phyloP scores from a whole-genome alignment of 2,113 vertebrate genomes.

The Pleuronectes platessa region DNA sequence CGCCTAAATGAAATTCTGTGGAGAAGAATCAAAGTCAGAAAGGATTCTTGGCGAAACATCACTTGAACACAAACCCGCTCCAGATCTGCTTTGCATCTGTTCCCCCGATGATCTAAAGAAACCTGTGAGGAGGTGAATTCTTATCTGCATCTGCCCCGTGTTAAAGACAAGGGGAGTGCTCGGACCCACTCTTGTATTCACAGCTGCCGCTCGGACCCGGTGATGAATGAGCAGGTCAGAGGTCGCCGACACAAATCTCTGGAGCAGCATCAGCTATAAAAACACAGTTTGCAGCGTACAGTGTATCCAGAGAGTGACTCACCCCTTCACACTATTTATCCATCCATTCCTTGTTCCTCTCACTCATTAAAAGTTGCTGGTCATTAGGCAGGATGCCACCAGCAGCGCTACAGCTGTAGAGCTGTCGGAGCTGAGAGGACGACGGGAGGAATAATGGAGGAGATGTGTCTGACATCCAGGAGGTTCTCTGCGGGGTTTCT shows the following conservation, averaged over 20 bases:
- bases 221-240: slow-evolving; percentile 42
- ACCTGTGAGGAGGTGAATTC: neutral
- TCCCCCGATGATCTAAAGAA: slow-evolving; percentile 9
- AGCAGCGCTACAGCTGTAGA: neutral
- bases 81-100: neutral
- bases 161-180: neutral
- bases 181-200: neutral
- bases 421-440: neutral
- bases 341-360: slow-evolving; percentile 1
- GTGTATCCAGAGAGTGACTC: slow-evolving; percentile 21
- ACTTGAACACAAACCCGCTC: neutral
- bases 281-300: neutral
- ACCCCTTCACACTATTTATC: slow-evolving; percentile 9
- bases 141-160: slow-evolving; percentile 9
- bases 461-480: neutral
- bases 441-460: neutral
- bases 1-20: neutral
- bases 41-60: slow-evolving; percentile 11
- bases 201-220: neutral
- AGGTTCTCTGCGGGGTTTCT: neutral
- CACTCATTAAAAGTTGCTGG: slow-evolving; percentile 15
- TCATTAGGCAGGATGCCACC: slow-evolving; percentile 11
- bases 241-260: slow-evolving; percentile 11
- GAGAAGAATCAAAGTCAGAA: neutral
- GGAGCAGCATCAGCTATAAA: slow-evolving; percentile 12